Percentiles rank a stretch among this genome's conserved stretches.
Evolutionary conservation across 2,113 vertebrate species (phyloP).

Genomic region (Psilopsiagon aymara): DNA sequence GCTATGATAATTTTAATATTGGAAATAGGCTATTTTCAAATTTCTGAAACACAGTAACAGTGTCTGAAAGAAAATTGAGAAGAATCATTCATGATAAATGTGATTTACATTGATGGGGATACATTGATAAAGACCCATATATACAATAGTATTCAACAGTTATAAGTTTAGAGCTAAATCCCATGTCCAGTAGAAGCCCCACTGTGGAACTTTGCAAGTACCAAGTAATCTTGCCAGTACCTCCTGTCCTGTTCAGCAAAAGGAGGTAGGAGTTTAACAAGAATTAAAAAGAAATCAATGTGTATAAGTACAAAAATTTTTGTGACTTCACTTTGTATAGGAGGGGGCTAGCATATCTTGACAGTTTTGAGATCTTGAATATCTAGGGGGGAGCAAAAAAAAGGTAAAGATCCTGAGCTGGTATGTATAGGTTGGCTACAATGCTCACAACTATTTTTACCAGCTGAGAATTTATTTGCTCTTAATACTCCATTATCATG

Average conservation of each 20-base stretch:
- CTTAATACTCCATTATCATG: not conserved
- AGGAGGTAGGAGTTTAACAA: not conserved
- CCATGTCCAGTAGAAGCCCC: not conserved
- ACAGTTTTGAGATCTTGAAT: not conserved
- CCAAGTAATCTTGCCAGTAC: not conserved
- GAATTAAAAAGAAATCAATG: not conserved
- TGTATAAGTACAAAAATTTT: not conserved
- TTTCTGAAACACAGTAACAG: not conserved
- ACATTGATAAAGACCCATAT: not conserved
- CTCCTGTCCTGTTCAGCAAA: not conserved
- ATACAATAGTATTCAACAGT: not conserved
- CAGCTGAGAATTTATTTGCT: not conserved
- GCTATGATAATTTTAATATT: not conserved
- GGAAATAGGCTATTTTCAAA: not conserved
- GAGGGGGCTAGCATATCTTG: not conserved
- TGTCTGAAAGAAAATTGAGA: not conserved
- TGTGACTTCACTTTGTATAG: not conserved
- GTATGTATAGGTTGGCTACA: not conserved
- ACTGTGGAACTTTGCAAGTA: not conserved
- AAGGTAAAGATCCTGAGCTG: not conserved
- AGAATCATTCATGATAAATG: not conserved
- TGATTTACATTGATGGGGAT: not conserved
- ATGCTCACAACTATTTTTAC: not conserved
- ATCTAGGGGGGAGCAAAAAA: not conserved
- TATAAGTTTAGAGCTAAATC: not conserved